Evolutionary conservation across 2,113 vertebrate species (phyloP), one percentile per base, ranked within the genome.

Genomic region (Acanthochromis polyacanthus): DNA sequence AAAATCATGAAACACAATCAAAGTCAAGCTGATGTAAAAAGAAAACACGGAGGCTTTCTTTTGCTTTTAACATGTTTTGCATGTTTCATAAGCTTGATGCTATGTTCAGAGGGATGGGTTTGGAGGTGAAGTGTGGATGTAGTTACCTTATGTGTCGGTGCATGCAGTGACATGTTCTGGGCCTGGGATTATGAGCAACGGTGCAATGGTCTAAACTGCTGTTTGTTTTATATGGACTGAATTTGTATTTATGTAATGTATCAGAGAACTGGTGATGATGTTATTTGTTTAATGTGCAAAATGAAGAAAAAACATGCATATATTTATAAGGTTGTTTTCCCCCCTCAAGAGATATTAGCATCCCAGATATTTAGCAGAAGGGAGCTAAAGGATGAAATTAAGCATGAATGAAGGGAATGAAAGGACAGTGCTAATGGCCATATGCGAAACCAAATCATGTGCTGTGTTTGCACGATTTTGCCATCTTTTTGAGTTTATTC

Each of bases 171-270:
- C 58, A 45, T 82, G 50, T 59, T 60, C 25, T 75, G 73, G 75
- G 87, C 73, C 81, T 51, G 80, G 81, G 78, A 69, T 75, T 40
- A 64, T 64, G 46, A 84, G 50, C 17, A 16, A 85, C 23, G 30
- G 75, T 88, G 71, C 88, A 85, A 89, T 88, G 59, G 64, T 88
- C 88, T 70, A 50, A 78, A 71, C 68, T 73, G 64, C 59, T 67
- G 64, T 88, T 78, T 64, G 61, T 80, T 83, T 85, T 83, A 38
- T 68, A 81, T 67, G 32, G 68, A 78, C 51, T 65, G 73, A 71
- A 60, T 86, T 80, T 80, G 72, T 80, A 55, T 82, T 88, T 36
- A 43, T 60, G 70, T 81, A 30, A 78, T 53, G 74, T 75, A 72
- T 67, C 22, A n/a, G 61, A 62, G 6, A 25, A 53, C 56, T 72